Base-by-base conservation (phyloP, 2,797 vertebrate species). In the Agapornis canus region DNA sequence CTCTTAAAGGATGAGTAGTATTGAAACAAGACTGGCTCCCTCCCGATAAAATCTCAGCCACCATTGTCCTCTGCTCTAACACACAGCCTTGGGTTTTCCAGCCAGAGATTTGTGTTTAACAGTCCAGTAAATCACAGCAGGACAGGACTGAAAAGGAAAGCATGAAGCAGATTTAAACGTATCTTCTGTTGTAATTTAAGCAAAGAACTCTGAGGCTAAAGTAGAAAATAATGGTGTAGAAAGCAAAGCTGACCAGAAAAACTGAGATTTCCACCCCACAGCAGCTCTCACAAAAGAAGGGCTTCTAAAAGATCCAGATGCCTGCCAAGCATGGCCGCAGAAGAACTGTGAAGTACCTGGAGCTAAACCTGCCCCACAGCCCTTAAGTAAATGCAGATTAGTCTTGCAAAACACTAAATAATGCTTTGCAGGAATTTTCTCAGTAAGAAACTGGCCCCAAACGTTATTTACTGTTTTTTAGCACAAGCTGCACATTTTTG, bases 1-100 rank as follows among this genome's bases (percentile, higher is more conserved):
- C 43, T 96, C 91, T 92, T 91, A 95, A 96, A 94, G 65, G 57
- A 95, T 96, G 94, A 94, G 54, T 61, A 40, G 43, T 21, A 35
- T 7, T 2, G 27, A 65, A 81, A 29, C 11, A 51, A 51, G 65
- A 16, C 32, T 5, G 25, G 19, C 70, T 94, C 7, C 19, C 7
- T 72, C 40, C 57, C 2, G 17, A 91, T 32, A 43, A 92, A 90
- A 83, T 35, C 52, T 75, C 76, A 68, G 49, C 57, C 89, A 86
- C 61, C 82, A 66, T 83, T 37, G 87, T 72, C 72, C 39, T 51
- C 76, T 37, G 20, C 45, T 66, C 45, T 29, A 56, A 26, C 49
- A 26, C 70, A 66, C 64, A 71, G 82, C 76, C 79, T 61, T 91
- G 82, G 72, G 5, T 92, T 92, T 92, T 40, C 61, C 54, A 65